A percentile compares a stretch with the other conserved stretches of the same genome.
These are phyloP conservation scores for Spialia ferax DNA, from an alignment of 2,888 invertebrate species.

Conservation along the genomic window DNA sequence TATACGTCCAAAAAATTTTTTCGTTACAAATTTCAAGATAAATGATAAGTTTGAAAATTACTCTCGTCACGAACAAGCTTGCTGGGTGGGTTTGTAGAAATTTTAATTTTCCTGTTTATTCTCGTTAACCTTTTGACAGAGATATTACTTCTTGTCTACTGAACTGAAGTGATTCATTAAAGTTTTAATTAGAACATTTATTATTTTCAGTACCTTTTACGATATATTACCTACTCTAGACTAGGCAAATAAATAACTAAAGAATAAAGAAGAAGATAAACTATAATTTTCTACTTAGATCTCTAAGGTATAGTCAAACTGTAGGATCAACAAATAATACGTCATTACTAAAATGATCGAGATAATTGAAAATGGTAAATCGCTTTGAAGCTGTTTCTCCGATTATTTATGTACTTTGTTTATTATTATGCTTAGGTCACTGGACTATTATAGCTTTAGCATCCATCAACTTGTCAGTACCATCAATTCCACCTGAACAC, in stretches of 20 bases:
- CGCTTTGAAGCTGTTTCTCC: too few species aligned
- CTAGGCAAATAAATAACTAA: too few species aligned
- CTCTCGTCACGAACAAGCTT: not conserved
- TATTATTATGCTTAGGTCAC: not conserved
- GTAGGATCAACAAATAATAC: too few species aligned
- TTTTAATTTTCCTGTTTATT: not conserved
- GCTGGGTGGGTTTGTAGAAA: not conserved
- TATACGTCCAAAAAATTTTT: not conserved
- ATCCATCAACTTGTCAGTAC: constrained; percentile 7
- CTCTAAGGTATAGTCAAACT: too few species aligned
- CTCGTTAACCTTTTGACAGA: not conserved
- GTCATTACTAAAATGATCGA: not conserved
- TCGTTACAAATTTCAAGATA: not conserved
- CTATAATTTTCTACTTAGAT: too few species aligned
- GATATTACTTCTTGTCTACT: not conserved
- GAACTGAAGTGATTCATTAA: too few species aligned
- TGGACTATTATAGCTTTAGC: constrained; percentile 7
- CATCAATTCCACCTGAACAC: constrained; percentile 7
- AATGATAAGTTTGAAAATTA: not conserved
- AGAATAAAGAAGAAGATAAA: too few species aligned
- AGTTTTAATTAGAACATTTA: too few species aligned
- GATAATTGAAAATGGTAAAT: not conserved
- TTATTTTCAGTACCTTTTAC: too few species aligned
- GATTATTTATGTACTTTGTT: not conserved
- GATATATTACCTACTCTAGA: too few species aligned